Conservation (phyloP, 2,113 vertebrate genomes). For the Hystrix brachyura region DNA sequence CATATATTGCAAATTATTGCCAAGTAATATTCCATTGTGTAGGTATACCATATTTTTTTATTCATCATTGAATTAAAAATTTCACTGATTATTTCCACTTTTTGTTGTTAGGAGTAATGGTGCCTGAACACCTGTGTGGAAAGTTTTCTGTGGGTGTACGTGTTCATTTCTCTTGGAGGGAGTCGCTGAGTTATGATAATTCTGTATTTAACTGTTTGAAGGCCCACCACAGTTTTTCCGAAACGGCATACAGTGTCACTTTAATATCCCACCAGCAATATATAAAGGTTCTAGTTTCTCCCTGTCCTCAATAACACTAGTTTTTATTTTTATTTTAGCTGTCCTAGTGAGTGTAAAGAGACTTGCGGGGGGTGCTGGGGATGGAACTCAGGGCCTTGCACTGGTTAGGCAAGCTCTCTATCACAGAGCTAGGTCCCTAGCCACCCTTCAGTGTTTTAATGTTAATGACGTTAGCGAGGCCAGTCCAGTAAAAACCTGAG, state of each 20-base stretch:
- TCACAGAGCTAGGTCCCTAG: too few relatives aligned
- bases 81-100: neutral
- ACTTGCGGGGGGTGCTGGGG: neutral
- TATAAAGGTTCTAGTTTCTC: neutral
- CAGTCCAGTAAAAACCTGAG: too few relatives aligned
- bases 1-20: neutral
- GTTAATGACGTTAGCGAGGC: too few relatives aligned
- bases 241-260: neutral
- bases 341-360: neutral
- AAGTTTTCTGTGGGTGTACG: neutral
- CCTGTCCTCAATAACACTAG: neutral
- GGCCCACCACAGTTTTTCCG: neutral
- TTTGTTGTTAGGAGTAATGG: conserved; percentile 5
- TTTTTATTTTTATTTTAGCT: conserved; percentile 49
- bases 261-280: neutral
- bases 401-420: too few relatives aligned
- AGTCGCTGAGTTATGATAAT: conserved; percentile 33
- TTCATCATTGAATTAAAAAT: neutral
- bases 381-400: too few relatives aligned
- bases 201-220: conserved; percentile 15
- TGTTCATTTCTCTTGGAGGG: conserved; percentile 33
- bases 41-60: neutral
- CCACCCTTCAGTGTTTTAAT: too few relatives aligned
- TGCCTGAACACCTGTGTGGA: neutral
- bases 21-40: neutral